A percentile compares a stretch with the other conserved stretches of the same genome.
phyloP scores from a whole-genome alignment of 2,113 vertebrate species.

The Hippocampus guttulatus region DNA sequence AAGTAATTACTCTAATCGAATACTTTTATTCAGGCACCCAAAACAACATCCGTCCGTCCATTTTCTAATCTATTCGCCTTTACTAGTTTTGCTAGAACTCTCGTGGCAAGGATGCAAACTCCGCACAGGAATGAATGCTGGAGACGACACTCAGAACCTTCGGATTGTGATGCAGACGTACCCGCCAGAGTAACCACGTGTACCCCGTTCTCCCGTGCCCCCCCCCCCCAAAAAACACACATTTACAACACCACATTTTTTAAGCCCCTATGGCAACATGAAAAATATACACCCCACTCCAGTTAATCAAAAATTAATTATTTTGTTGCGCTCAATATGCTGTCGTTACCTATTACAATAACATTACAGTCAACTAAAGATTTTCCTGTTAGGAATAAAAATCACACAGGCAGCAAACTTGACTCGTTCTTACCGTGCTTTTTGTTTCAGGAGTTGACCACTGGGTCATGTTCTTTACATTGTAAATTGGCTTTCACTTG shows the following conservation, averaged over 20 bases:
- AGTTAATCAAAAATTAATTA: too few relatives aligned
- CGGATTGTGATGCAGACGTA: not conserved
- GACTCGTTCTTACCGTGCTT: not conserved
- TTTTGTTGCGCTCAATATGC: not conserved
- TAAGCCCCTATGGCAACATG: too few relatives aligned
- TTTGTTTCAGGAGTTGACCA: not conserved
- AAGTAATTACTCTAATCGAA: not conserved
- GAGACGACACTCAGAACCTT: not conserved
- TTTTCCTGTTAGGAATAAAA: not conserved
- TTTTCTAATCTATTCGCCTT: not conserved
- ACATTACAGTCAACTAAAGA: not conserved
- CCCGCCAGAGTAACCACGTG: too few relatives aligned
- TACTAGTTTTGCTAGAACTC: too few relatives aligned
- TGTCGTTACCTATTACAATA: not conserved
- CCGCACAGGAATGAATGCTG: not conserved
- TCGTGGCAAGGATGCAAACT: not conserved
- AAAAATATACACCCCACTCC: too few relatives aligned
- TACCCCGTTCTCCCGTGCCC: too few relatives aligned
- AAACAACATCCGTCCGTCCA: not conserved
- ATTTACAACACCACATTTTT: not conserved
- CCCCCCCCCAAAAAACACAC: not conserved
- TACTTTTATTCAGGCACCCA: not conserved
- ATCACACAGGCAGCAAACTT: not conserved
- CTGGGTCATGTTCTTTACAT: not conserved
- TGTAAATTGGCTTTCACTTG: too few relatives aligned